Base-by-base conservation (phyloP, 2,797 vertebrate genomes). In the Otus scops region DNA sequence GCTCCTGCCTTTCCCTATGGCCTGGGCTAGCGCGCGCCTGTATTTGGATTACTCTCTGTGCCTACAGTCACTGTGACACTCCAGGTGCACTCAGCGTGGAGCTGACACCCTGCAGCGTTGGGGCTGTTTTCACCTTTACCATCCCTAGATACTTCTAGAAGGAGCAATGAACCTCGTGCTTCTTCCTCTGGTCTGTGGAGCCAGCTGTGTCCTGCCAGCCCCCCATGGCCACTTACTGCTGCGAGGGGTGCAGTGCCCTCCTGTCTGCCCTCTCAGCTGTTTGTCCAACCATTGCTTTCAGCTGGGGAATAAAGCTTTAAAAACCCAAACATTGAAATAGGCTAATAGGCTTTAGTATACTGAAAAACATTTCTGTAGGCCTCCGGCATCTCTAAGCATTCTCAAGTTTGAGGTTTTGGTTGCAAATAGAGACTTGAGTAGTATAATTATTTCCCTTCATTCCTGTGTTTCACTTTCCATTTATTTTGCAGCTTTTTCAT, bases 1-100 rank as follows among this genome's bases (percentile, higher is more conserved):
- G 5, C 10, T 69, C 9, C 8, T 60, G 28, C 32, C 36, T 60
- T 69, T 30, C 47, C 56, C 64, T 4, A 13, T 1, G 1, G 14
- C 15, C 51, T 70, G 53, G 26, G 34, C 59, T 71, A n/a, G 39
- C 1, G 1, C 1, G 1, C 1, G 0, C 6, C 7, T 54, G 14
- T 43, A 8, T 67, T 54, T 65, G 38, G 41, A 23, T 27, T 27
- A 50, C 30, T 23, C 11, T 47, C 23, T 30, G 12, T 10, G 30
- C 0, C 0, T 32, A 13, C 32, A 54, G 36, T 76, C 7, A 5
- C 6, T 47, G 64, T 1, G 5, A n/a, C 41, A 10, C n/a, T 56
- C 24, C 6, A 5, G 32, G 7, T 27, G 27, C 9, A 2, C 19
- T 57, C 22, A 19, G 24, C 5, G 1, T 73, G 78, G 47, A 41